Evolutionary conservation across 2,113 vertebrate genomes (phyloP).

Genomic region (Acanthisitta chloris): DNA sequence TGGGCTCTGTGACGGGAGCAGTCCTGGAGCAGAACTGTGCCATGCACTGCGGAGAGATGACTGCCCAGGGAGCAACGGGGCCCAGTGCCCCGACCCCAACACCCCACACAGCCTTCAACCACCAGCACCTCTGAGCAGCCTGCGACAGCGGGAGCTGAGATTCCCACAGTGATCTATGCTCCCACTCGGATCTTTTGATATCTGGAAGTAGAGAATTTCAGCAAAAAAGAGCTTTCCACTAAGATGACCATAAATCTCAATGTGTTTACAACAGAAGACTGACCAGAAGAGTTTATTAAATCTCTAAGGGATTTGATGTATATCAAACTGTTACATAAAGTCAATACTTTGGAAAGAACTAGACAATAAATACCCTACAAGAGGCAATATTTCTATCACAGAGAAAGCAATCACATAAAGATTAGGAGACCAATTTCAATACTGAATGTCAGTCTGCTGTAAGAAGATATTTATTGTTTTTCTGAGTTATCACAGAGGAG

Average conservation of each 20-base stretch:
- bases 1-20: neutral
- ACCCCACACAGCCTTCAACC: neutral
- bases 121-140: neutral
- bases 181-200: conserved; percentile 60
- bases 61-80: neutral
- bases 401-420: conserved; percentile 81
- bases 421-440: conserved; percentile 81
- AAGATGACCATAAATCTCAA: conserved; percentile 77
- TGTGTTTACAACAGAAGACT: conserved; percentile 80
- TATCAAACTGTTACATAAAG: conserved; percentile 83
- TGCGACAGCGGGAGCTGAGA: neutral
- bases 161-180: conserved; percentile 47
- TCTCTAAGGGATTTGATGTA: conserved; percentile 80
- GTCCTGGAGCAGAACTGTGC: neutral
- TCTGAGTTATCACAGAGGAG: conserved; percentile 60
- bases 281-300: conserved; percentile 84
- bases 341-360: conserved; percentile 82
- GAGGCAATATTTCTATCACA: conserved; percentile 80
- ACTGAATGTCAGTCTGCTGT: conserved; percentile 55
- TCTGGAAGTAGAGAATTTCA: conserved; percentile 72
- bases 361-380: conserved; percentile 78
- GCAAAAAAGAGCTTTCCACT: conserved; percentile 70
- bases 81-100: neutral
- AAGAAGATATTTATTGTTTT: conserved; percentile 70
- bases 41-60: neutral